These are phyloP conservation scores for Lytechinus variegatus DNA, from an alignment of 35 echinoderm and acorn worm genomes.

Conservation along the genomic window DNA sequence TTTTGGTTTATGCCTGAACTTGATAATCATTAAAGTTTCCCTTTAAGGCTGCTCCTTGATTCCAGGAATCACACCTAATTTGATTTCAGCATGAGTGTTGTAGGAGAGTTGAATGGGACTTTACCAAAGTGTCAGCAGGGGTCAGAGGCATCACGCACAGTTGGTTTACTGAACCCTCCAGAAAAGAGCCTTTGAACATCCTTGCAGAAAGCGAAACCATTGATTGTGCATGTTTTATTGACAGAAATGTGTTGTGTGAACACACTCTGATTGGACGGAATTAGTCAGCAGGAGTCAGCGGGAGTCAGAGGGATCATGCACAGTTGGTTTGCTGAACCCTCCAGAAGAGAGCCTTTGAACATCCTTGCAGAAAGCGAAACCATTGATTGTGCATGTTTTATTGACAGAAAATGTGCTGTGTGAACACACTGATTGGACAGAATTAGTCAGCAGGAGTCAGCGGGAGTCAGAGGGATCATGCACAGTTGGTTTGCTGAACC, in stretches of 20 bases:
- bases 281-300: neutral
- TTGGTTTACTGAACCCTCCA: neutral
- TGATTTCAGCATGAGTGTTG: neutral
- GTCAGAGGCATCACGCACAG: neutral
- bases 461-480: neutral
- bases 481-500: conserved; percentile 9
- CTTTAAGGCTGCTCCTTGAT: neutral
- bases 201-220: neutral
- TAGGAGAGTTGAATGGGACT: neutral
- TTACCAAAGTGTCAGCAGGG: neutral
- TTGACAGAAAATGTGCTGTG: neutral
- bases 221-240: neutral
- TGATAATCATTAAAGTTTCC: neutral
- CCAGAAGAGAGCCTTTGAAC: neutral
- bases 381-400: neutral
- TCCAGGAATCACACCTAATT: neutral
- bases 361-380: neutral
- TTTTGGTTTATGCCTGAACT: neutral
- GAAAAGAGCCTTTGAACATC: neutral
- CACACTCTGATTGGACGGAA: neutral
- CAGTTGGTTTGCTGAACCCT: conserved; percentile 9
- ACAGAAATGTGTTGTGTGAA: neutral
- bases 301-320: neutral
- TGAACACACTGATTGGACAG: neutral
- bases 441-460: neutral